Evolutionary conservation across 2,888 invertebrate species (phyloP).

Genomic region (Diaprepes abbreviatus): DNA sequence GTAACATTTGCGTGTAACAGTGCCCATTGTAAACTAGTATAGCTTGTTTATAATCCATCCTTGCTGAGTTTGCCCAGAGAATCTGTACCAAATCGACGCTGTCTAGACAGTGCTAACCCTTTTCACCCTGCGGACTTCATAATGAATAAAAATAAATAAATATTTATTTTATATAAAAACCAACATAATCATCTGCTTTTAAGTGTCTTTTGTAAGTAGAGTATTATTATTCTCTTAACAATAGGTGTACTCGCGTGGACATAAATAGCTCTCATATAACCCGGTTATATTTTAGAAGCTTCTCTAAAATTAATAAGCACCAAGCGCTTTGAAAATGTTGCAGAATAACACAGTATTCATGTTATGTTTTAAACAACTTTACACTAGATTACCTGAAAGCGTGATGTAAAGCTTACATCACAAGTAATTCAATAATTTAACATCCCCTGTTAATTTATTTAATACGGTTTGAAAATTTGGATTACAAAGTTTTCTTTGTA

Average conservation of each 20-base stretch:
- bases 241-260: not conserved
- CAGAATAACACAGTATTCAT: not conserved
- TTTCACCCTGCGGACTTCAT: too few relatives aligned
- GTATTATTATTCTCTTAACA: too few relatives aligned
- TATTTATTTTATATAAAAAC: too few relatives aligned
- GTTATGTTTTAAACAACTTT: not conserved
- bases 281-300: not conserved
- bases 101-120: too few relatives aligned
- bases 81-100: too few relatives aligned
- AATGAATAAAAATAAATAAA: too few relatives aligned
- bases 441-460: not conserved
- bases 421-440: constrained; percentile 1
- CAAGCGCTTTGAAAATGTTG: not conserved
- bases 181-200: too few relatives aligned
- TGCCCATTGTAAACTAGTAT: too few relatives aligned
- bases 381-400: not conserved
- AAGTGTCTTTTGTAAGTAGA: too few relatives aligned
- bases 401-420: not conserved
- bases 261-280: not conserved
- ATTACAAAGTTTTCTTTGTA: not conserved
- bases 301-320: not conserved
- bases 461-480: not conserved
- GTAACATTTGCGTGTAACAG: too few relatives aligned
- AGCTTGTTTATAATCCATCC: too few relatives aligned
- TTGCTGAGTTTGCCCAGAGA: too few relatives aligned